phyloP scores from a whole-genome alignment of 2,113 vertebrate genomes.

The Astur gentilis region DNA sequence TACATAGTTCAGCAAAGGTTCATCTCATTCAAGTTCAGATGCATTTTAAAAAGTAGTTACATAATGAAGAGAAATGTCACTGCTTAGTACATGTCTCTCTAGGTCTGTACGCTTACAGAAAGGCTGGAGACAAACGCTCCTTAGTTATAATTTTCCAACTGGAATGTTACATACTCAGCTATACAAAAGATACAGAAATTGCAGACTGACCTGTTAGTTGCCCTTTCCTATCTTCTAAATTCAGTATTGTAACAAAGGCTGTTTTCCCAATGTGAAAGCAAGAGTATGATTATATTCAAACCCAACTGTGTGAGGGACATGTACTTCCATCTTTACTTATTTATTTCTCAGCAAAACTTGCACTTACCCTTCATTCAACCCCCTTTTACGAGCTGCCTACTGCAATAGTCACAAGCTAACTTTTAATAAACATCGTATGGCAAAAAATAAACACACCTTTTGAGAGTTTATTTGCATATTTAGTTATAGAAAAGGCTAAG shows the following conservation, averaged over 20 bases:
- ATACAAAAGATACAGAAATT: constrained; percentile 6
- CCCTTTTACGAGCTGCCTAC: not conserved
- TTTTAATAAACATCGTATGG: not conserved
- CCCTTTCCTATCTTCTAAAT: constrained; percentile 17
- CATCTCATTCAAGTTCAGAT: not conserved
- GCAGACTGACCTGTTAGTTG: not conserved
- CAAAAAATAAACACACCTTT: not conserved
- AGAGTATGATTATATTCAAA: not conserved
- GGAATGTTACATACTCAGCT: not conserved
- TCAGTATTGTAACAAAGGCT: not conserved
- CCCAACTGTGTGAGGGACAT: not conserved
- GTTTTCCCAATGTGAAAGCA: not conserved
- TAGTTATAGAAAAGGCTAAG: not conserved
- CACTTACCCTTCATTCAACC: not conserved
- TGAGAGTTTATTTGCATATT: not conserved
- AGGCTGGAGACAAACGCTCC: not conserved
- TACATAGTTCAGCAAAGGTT: constrained; percentile 8
- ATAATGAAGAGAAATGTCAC: constrained; percentile 3
- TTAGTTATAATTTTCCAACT: not conserved
- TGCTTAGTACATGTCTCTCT: not conserved
- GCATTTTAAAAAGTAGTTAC: constrained; percentile 3
- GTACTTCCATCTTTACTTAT: not conserved
- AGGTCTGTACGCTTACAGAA: not conserved
- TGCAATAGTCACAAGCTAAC: not conserved
- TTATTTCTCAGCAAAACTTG: not conserved